Evolutionary conservation across 1,140 invertebrate genomes (phyloP).

Genomic region (Lamellibrachia luymesi): DNA sequence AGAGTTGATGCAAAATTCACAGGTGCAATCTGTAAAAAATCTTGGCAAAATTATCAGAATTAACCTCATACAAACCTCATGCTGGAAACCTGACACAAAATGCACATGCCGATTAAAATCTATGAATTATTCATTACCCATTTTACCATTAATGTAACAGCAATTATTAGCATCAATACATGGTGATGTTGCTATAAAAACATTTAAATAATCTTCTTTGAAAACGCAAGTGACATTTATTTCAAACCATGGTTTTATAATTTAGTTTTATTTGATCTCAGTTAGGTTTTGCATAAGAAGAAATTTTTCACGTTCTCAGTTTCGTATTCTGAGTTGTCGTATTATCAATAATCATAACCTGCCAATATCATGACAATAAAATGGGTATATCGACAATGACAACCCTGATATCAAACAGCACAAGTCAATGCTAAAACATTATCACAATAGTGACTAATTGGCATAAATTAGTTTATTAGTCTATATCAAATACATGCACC

Average conservation of each 20-base stretch:
- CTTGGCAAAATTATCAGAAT: neutral
- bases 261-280: no score
- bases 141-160: neutral
- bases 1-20: neutral
- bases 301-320: neutral
- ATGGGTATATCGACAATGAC: no score
- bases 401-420: neutral
- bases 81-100: neutral
- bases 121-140: neutral
- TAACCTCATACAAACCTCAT: neutral
- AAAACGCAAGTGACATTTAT: neutral
- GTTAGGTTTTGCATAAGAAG: neutral
- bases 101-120: neutral
- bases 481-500: neutral
- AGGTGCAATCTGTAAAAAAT: neutral
- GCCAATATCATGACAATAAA: neutral
- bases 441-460: neutral
- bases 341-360: no score
- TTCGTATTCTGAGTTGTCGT: neutral
- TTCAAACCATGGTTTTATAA: neutral
- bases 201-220: neutral
- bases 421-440: neutral
- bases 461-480: neutral
- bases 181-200: neutral
- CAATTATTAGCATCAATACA: neutral